A percentile compares a stretch with the other conserved stretches of the same genome.
These are phyloP conservation scores for Drosophila kepulauana DNA, from an alignment of 1,140 invertebrate genomes.

Conservation along the genomic window DNA sequence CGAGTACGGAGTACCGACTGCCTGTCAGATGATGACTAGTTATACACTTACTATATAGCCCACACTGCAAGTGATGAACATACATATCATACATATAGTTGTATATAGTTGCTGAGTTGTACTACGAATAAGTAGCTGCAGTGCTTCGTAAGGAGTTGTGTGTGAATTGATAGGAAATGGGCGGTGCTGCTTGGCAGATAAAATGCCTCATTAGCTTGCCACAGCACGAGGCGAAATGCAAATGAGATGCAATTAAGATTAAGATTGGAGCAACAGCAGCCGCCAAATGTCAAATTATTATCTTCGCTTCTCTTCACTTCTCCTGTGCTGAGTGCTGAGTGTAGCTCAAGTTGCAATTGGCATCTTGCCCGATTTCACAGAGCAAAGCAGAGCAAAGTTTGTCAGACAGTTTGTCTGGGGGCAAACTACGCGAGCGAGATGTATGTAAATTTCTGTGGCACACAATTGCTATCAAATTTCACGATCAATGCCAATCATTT, in stretches of 20 bases:
- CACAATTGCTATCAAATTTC: conserved; percentile 78
- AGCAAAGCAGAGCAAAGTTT: neutral
- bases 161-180: conserved; percentile 3
- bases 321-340: neutral
- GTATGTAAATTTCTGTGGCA: conserved; percentile 61
- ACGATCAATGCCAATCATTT: conserved; percentile 79
- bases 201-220: conserved; percentile 59
- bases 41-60: neutral
- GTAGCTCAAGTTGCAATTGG: conserved; percentile 52
- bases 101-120: too few species aligned
- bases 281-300: conserved; percentile 10
- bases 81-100: neutral
- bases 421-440: neutral
- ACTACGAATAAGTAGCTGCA: too few species aligned
- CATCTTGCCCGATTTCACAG: conserved; percentile 30
- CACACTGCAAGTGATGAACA: neutral
- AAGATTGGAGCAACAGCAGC: conserved; percentile 2
- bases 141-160: neutral
- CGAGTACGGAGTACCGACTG: conserved; percentile 30
- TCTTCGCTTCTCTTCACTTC: neutral
- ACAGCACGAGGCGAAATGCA: conserved; percentile 46
- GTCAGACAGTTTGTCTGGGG: conserved; percentile 47
- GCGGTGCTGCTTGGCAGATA: conserved; percentile 24
- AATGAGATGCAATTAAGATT: conserved; percentile 51
- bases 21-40: conserved; percentile 10